Conservation (phyloP, 2,797 vertebrate genomes). For the Picus viridis region DNA sequence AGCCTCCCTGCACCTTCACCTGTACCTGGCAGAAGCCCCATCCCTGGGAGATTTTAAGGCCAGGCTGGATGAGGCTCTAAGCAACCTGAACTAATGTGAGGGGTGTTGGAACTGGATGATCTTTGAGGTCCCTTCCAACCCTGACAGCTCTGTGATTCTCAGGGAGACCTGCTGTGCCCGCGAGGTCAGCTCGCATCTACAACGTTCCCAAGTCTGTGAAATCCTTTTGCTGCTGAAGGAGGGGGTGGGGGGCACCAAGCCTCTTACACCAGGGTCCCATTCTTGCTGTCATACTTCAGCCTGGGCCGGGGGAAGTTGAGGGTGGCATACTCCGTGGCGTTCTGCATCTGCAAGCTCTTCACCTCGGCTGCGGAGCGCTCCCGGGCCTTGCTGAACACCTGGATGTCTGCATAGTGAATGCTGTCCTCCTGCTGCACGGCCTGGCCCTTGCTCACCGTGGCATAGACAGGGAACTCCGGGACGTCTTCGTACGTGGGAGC, state of each 20-base stretch:
- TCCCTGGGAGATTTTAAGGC: too few species aligned
- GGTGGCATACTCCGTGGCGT: constrained; percentile 79
- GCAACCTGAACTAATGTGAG: too few species aligned
- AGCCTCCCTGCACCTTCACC: neutral
- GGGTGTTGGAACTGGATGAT: too few species aligned
- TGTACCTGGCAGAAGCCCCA: too few species aligned
- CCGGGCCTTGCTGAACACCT: constrained; percentile 57
- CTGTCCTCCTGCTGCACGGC: constrained; percentile 46
- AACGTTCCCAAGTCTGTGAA: neutral
- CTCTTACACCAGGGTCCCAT: constrained; percentile 78
- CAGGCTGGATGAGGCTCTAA: too few species aligned
- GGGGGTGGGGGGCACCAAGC: neutral
- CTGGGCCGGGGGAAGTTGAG: constrained; percentile 74
- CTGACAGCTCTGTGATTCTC: neutral
- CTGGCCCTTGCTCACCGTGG: constrained; percentile 46
- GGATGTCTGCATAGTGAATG: constrained; percentile 82
- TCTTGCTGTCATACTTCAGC: constrained; percentile 75
- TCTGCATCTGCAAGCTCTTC: constrained; percentile 60
- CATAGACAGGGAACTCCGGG: constrained; percentile 26
- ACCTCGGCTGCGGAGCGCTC: constrained; percentile 44
- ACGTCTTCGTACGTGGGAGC: constrained; percentile 57
- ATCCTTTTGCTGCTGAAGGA: neutral
- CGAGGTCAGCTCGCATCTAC: neutral
- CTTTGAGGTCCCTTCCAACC: too few species aligned
- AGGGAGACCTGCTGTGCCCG: neutral